Evolutionary conservation across 2,797 vertebrate species (phyloP).

Genomic region (Diplodus puntazzo): DNA sequence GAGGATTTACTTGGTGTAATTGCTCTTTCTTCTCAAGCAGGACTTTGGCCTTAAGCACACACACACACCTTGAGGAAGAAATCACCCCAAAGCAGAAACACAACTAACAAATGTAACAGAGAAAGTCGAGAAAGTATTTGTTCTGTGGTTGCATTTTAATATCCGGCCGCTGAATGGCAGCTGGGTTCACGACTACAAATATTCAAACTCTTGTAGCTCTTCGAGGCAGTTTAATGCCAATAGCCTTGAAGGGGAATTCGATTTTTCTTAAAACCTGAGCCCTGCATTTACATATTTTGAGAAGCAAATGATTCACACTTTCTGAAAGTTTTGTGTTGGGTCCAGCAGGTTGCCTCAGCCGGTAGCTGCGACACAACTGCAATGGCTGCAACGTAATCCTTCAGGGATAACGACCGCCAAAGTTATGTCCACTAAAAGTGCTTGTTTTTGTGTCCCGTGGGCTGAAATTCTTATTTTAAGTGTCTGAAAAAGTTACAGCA

Average conservation of each 20-base stretch:
- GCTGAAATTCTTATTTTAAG: no score
- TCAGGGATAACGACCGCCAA: no score
- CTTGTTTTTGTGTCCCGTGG: no score
- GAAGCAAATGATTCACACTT: no score
- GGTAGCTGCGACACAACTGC: no score
- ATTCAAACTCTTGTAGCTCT: not conserved
- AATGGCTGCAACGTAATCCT: no score
- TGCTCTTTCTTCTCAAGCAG: slow-evolving; percentile 36
- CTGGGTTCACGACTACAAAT: not conserved
- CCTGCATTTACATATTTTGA: no score
- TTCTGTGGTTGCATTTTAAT: not conserved
- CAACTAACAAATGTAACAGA: slow-evolving; percentile 6
- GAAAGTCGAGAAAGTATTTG: slow-evolving; percentile 14
- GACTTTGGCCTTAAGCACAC: slow-evolving; percentile 40
- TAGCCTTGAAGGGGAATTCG: slow-evolving; percentile 6
- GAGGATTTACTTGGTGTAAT: slow-evolving; percentile 67
- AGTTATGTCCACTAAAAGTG: no score
- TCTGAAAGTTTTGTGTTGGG: no score
- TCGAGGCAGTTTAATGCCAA: slow-evolving; percentile 5
- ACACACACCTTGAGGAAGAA: slow-evolving; percentile 34
- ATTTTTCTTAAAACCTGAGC: no score
- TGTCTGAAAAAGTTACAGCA: no score
- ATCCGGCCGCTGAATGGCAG: not conserved
- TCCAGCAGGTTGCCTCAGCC: no score
- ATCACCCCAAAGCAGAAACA: slow-evolving; percentile 22